Percentiles rank a stretch among this genome's conserved stretches.
Conservation (phyloP, 2,888 invertebrate species). For the Stenotaenia linearis region DNA sequence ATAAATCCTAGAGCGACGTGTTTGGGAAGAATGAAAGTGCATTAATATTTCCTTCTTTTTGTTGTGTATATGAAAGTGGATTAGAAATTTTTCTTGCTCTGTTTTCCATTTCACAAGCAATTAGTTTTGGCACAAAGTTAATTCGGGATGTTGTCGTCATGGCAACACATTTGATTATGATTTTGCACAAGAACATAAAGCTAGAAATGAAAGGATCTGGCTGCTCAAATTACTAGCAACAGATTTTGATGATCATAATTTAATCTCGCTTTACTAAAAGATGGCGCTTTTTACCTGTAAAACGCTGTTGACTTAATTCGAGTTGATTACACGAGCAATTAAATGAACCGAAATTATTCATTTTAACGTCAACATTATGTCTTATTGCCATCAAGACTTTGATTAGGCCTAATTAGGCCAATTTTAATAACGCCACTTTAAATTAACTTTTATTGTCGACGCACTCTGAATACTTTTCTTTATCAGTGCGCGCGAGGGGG, state of each 20-base stretch:
- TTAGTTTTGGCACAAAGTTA: conserved; percentile 24
- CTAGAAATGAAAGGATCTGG: conserved; percentile 24
- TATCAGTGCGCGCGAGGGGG: neutral
- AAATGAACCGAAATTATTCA: conserved; percentile 16
- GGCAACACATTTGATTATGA: conserved; percentile 17
- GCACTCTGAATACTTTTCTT: neutral
- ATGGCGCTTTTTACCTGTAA: conserved; percentile 13
- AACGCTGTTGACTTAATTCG: neutral
- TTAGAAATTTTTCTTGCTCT: conserved; percentile 26
- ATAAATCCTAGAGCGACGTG: neutral
- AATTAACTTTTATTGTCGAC: neutral
- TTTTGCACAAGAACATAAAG: neutral
- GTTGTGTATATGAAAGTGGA: neutral
- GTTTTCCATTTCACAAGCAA: conserved; percentile 26
- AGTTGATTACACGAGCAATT: conserved; percentile 11
- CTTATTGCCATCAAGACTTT: conserved; percentile 15
- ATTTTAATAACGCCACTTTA: neutral
- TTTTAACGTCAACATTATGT: neutral
- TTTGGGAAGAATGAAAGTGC: neutral
- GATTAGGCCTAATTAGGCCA: neutral
- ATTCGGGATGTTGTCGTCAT: neutral
- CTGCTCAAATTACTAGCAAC: conserved; percentile 24
- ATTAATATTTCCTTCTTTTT: neutral
- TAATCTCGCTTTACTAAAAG: neutral
- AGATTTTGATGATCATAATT: conserved; percentile 23